Evolutionary conservation across 2,113 vertebrate genomes (phyloP).

Genomic region (Merops nubicus): DNA sequence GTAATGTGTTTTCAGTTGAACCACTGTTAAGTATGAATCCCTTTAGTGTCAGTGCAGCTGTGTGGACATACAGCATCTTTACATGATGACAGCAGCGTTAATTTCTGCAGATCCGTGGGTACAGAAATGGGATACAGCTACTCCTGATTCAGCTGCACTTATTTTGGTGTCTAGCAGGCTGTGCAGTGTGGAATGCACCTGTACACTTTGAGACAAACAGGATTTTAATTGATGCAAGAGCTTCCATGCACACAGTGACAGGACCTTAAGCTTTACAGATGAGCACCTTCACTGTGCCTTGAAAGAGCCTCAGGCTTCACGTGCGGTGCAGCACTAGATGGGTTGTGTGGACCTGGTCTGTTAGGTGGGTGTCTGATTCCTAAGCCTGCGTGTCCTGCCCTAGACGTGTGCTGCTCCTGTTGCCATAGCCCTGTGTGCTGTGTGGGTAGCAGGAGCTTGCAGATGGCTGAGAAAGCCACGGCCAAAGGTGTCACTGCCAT

Average conservation of each 20-base stretch:
- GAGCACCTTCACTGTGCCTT: not conserved
- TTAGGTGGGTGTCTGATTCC: not conserved
- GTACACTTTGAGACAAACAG: not conserved
- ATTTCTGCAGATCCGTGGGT: not conserved
- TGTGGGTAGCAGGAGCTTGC: not conserved
- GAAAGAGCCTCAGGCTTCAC: not conserved
- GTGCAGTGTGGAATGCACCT: not conserved
- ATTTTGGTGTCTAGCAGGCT: not conserved
- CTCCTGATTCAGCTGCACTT: not conserved
- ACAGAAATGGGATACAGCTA: not conserved
- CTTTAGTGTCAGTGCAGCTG: not conserved
- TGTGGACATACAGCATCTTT: not conserved
- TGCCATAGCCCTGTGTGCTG: not conserved
- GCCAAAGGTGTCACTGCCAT: not conserved
- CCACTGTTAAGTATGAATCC: not conserved
- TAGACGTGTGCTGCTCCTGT: not conserved
- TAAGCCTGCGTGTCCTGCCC: not conserved
- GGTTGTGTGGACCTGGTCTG: not conserved
- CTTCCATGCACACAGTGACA: not conserved
- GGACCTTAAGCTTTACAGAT: not conserved
- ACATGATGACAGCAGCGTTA: rapidly evolving
- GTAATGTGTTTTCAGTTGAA: not conserved
- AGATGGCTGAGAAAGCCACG: not conserved
- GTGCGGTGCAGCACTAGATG: not conserved
- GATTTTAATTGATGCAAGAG: not conserved